phyloP scores from a whole-genome alignment of 1,140 invertebrate species.

The Calliphora vicina region DNA sequence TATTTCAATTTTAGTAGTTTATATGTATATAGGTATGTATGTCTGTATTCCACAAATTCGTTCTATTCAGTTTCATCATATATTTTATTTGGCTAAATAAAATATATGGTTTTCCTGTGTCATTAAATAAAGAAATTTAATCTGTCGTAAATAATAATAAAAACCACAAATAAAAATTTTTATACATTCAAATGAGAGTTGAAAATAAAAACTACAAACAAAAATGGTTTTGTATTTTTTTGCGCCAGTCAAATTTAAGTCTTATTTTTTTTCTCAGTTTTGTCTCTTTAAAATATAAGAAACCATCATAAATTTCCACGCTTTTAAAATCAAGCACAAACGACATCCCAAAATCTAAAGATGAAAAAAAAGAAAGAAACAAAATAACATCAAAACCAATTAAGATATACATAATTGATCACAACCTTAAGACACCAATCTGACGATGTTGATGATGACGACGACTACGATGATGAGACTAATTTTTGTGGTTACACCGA shows the following conservation, averaged over 20 bases:
- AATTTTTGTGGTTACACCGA: slow-evolving; percentile 27
- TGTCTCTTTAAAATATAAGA: neutral
- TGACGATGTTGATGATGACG: neutral
- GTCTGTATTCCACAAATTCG: too few relatives aligned
- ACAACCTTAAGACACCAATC: slow-evolving; percentile 17
- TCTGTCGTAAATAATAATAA: neutral
- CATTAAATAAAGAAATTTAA: slow-evolving; percentile 25
- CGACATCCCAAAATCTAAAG: neutral
- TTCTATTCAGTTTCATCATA: too few relatives aligned
- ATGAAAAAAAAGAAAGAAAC: neutral
- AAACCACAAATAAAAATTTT: neutral
- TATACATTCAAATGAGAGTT: neutral
- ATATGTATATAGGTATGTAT: too few relatives aligned
- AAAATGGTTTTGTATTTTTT: neutral
- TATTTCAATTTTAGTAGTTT: too few relatives aligned
- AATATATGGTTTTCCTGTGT: slow-evolving; percentile 10
- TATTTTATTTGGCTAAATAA: neutral
- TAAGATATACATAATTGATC: slow-evolving; percentile 31
- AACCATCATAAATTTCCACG: slow-evolving; percentile 9
- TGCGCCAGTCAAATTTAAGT: neutral
- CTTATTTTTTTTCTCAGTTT: neutral
- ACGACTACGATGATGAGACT: slow-evolving; percentile 14
- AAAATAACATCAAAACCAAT: slow-evolving; percentile 27
- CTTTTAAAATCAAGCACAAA: neutral
- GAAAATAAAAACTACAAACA: neutral